Percentiles rank a stretch among this genome's conserved stretches.
Evolutionary conservation across 92 coral and sea anemone genomes (phyloP).

Genomic region (Porites divaricata): DNA sequence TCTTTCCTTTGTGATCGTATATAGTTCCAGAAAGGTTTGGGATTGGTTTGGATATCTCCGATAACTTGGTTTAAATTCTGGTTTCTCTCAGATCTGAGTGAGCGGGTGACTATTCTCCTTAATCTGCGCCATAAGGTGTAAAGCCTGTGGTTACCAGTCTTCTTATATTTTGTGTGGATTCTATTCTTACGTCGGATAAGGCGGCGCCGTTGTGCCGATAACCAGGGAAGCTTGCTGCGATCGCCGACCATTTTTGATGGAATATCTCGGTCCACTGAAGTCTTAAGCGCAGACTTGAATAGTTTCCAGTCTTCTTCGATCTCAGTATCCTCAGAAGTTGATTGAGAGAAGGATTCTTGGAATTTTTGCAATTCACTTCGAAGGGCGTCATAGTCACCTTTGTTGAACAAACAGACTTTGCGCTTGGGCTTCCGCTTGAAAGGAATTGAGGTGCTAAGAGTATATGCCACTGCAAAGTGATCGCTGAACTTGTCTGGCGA

Average conservation of each 20-base stretch:
- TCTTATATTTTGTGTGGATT: neutral
- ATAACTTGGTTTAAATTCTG: neutral
- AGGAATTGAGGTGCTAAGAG: neutral
- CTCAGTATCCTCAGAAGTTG: neutral
- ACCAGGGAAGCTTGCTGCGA: neutral
- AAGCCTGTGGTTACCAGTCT: neutral
- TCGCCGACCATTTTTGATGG: slow-evolving; percentile 1
- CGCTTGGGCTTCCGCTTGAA: neutral
- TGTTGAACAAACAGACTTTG: neutral
- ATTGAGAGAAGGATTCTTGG: neutral
- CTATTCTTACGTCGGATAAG: neutral
- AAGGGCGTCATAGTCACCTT: neutral
- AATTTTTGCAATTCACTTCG: neutral
- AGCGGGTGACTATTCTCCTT: neutral
- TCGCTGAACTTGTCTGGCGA: neutral
- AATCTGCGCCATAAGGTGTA: neutral
- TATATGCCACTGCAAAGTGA: neutral
- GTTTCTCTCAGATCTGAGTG: neutral
- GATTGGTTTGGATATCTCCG: neutral
- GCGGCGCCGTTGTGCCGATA: neutral
- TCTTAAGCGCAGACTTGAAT: neutral
- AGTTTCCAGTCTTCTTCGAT: neutral
- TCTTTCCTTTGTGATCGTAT: neutral
- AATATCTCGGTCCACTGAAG: neutral
- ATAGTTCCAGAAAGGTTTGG: neutral